A percentile compares a stretch with the other conserved stretches of the same genome.
These are phyloP conservation scores for Hydrophis major DNA, from an alignment of 2,797 vertebrate genomes.

Conservation along the genomic window DNA sequence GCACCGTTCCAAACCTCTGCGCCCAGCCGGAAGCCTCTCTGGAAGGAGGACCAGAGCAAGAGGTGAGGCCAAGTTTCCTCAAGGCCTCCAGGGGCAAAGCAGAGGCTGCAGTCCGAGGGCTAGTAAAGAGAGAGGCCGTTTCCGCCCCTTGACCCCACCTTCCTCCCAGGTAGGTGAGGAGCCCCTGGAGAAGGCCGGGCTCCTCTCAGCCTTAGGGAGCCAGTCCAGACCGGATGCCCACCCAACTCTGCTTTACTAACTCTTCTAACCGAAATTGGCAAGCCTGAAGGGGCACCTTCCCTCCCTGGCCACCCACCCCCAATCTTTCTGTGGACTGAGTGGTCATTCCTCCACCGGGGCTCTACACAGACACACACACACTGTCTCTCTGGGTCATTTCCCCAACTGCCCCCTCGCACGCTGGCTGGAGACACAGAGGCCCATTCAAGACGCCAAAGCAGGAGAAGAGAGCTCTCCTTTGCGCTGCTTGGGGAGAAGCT, in stretches of 20 bases:
- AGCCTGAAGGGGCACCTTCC: neutral
- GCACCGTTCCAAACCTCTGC: neutral
- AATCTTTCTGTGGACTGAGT: neutral
- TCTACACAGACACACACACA: neutral
- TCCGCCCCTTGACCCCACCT: neutral
- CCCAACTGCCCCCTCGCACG: neutral
- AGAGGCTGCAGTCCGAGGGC: neutral
- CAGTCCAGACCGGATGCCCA: neutral
- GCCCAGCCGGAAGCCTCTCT: neutral
- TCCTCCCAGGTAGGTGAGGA: neutral
- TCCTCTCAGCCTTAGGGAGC: neutral
- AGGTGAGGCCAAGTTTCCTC: neutral
- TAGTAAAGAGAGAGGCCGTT: neutral
- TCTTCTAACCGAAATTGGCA: neutral
- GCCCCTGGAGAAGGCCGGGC: neutral
- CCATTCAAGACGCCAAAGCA: neutral
- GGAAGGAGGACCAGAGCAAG: neutral
- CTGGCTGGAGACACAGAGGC: neutral
- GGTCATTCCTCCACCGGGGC: neutral
- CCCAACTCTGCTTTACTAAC: neutral
- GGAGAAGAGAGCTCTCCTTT: neutral
- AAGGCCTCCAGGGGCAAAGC: neutral
- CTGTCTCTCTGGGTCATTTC: neutral
- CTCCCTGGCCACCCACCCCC: neutral
- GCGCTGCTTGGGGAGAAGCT: neutral